Evolutionary conservation across 2,113 vertebrate species (phyloP), one percentile per base, ranked within the genome.

Genomic region (Plestiodon gilberti): DNA sequence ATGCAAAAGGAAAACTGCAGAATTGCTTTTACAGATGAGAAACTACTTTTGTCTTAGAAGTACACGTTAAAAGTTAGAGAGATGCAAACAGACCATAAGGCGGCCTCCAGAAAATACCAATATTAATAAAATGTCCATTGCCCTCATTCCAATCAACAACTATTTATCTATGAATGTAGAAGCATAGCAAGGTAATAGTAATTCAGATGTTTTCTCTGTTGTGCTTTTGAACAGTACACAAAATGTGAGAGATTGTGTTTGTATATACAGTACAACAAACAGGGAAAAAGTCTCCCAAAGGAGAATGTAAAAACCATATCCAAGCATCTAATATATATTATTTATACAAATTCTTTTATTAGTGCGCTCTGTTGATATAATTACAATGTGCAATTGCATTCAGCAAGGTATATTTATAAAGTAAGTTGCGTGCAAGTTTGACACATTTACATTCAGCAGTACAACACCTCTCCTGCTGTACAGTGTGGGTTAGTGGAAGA

Each of bases 341-440:
- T 96, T 96, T 97, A 96, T 96, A 97, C 96, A 97, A 97, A 96
- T 95, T 94, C 94, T 95, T 95, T 96, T 93, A 96, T 97, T 97
- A 97, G 94, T 97, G 97, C 97, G 96, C 96, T 97, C 96, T 96
- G 95, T 96, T 95, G 96, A 94, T 96, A 94, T 96, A 95, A 96
- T 97, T 96, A 97, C 95, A 97, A 94, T 97, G 96, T 97, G 97
- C 96, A 96, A 95, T 94, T 95, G 95, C 96, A 95, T 95, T 96
- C 94, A 81, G 95, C 94, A 95, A 94, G 96, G 95, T 93, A 96
- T 95, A 95, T 91, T 88, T 94, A 95, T 95, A 89, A 87, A 91
- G 87, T 90, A 78, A 88, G 91, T 93, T 91, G 89, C 91, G 96
- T 96, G 96, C 95, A 94, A 94, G 80, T 93, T 15, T 78, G 94